These are phyloP conservation scores for Cuculus canorus DNA, from an alignment of 2,797 vertebrate species.

Conservation along the genomic window DNA sequence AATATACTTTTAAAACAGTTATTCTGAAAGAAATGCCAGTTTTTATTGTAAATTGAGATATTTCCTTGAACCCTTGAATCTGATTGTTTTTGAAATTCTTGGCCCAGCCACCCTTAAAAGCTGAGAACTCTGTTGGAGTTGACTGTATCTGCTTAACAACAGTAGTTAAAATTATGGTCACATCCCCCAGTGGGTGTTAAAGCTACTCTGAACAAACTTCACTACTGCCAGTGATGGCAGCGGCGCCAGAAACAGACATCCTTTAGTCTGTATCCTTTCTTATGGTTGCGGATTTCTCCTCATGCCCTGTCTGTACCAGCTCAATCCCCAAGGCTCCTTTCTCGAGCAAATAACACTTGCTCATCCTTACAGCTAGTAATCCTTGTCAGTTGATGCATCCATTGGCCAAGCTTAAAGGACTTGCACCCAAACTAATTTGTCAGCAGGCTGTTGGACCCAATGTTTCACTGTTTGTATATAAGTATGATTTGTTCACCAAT, in stretches of 20 bases:
- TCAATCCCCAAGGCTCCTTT: background rate
- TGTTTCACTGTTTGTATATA: background rate
- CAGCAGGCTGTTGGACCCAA: background rate
- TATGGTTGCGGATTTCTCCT: background rate
- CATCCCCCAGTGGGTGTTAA: background rate
- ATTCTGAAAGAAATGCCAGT: background rate
- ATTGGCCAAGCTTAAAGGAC: background rate
- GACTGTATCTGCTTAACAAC: background rate
- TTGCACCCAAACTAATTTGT: background rate
- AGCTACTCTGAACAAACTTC: background rate
- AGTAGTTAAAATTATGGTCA: background rate
- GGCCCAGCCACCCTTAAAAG: background rate
- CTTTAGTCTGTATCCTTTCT: background rate
- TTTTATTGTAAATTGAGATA: background rate
- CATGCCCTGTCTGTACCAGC: background rate
- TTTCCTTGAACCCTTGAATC: background rate
- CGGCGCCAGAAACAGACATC: background rate
- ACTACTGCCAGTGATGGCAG: background rate
- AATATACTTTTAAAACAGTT: background rate
- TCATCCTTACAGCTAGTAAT: background rate
- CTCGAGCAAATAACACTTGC: fast-evolving
- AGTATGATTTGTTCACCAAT: background rate
- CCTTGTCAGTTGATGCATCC: background rate
- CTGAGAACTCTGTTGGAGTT: background rate
- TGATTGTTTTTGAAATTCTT: background rate